These are phyloP conservation scores for Poeciliopsis gracilis DNA, from an alignment of 2,797 vertebrate species.

Conservation along the genomic window DNA sequence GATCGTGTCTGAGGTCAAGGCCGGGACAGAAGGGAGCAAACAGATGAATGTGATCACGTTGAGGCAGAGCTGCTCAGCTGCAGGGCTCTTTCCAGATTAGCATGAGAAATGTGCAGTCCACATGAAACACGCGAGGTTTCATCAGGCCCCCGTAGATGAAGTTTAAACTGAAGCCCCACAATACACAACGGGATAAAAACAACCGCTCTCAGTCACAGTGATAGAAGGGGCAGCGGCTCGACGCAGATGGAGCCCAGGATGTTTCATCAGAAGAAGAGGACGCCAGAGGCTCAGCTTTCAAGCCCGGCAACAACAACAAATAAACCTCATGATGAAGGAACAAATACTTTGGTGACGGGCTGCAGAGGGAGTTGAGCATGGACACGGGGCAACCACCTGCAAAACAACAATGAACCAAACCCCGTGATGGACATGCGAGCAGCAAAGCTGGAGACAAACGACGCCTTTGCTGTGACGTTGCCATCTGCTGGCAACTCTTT, in stretches of 20 bases:
- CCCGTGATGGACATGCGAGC: conserved; percentile 44
- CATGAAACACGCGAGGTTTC: conserved; percentile 63
- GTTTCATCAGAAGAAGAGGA: conserved; percentile 66
- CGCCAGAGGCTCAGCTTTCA: conserved; percentile 65
- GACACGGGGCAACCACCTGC: conserved; percentile 65
- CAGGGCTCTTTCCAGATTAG: conserved; percentile 40
- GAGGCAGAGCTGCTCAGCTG: conserved; percentile 29
- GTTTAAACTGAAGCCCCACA: conserved; percentile 61
- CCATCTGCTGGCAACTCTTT: conserved; percentile 76
- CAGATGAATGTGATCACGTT: conserved; percentile 32
- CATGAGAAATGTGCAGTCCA: conserved; percentile 74
- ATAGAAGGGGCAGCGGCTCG: conserved; percentile 44
- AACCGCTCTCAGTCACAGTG: conserved; percentile 64
- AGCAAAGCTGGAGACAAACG: conserved; percentile 30
- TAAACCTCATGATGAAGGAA: conserved; percentile 64
- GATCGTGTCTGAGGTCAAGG: conserved; percentile 65
- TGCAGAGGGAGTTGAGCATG: conserved; percentile 49
- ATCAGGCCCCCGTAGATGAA: conserved; percentile 49
- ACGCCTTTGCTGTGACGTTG: conserved; percentile 70
- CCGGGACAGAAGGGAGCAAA: conserved; percentile 52
- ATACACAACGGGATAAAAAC: conserved; percentile 72
- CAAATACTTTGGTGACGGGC: conserved; percentile 50
- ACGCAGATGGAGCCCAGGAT: conserved; percentile 60
- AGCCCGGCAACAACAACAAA: conserved; percentile 61
- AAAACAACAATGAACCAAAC: conserved; percentile 50